Base-by-base conservation (phyloP, 2,888 invertebrate species). In the Uropetala carovei region DNA sequence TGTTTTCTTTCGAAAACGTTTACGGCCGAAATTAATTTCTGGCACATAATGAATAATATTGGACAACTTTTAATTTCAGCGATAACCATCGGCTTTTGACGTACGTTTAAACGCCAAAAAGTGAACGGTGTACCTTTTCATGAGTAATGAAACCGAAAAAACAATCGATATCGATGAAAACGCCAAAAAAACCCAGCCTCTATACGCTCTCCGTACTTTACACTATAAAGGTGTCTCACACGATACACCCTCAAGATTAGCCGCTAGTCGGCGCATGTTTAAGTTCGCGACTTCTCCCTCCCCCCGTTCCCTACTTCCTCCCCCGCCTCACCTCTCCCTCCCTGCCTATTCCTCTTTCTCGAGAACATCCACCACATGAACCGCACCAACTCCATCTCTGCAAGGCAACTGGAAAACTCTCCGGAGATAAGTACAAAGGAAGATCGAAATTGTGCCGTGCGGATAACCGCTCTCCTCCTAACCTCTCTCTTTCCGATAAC, bases 331-430 rank as follows among this genome's bases (percentile, higher is more conserved):
- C 43, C 43, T 43, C 43, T 43, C 43, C 5, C 43, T 43, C 43
- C 43, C 43, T 43, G 43, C 43, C 43, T 43, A 43, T 43, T 5
- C 43, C 43, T 43, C 43, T 43, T 43, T 43, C 43, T 43, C 43
- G 43, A 43, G 43, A 43, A 75, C 75, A 75, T 27, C 75, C 75
- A 22, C 22, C 13, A 10, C 13, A 16, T n/a, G 27, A 75, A 75
- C 75, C 75, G 27, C 75, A 75, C 75, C 75, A 75, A 27, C 75
- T 75, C 75, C 75, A 27, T 75, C 75, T 75, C 22, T 75, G 75
- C 75, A 75, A 22, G 22, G 27, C 22, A 14, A 27, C 75, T 75
- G 75, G 75, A 75, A 75, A 27, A 75, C 22, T 75, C 75, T 75
- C 75, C 27, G 75, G 75, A 75, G 68, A 68, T 18, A 22, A 68